Evolutionary conservation across 1,140 invertebrate species (phyloP).

Genomic region (Drosophila yakuba): DNA sequence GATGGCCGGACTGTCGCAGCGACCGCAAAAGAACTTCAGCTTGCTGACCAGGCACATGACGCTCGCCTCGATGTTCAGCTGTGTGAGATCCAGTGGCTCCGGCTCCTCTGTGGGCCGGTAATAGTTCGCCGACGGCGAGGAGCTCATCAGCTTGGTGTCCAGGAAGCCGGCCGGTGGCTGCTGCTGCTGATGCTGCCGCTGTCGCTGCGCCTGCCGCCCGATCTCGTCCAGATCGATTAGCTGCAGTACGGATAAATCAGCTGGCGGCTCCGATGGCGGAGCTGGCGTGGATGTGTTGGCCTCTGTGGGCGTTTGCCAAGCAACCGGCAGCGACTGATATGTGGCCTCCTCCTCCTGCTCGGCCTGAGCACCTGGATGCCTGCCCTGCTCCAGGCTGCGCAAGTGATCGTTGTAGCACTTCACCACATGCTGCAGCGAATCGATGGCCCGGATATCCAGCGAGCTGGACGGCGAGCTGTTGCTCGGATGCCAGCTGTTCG

Average conservation of each 20-base stretch:
- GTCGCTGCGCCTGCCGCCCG: conserved; percentile 1
- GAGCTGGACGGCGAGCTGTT: conserved; percentile 65
- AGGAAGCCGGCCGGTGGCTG: conserved; percentile 86
- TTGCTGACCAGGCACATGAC: conserved; percentile 94
- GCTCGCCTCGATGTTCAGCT: conserved; percentile 95
- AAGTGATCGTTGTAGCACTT: conserved; percentile 80
- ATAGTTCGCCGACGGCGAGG: conserved; percentile 92
- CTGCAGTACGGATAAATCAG: conserved; percentile 13
- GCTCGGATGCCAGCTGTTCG: conserved; percentile 78
- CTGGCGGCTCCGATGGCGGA: not conserved
- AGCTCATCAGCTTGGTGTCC: conserved; percentile 90
- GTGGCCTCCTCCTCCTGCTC: conserved; percentile 41
- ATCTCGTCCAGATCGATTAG: conserved; percentile 67
- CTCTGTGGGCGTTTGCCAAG: conserved; percentile 26
- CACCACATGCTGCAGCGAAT: conserved; percentile 77
- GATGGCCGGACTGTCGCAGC: conserved; percentile 90
- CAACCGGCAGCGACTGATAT: conserved; percentile 75
- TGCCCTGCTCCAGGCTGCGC: conserved; percentile 51
- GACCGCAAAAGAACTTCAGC: conserved; percentile 90
- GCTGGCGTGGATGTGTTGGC: not conserved
- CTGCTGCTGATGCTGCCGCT: conserved; percentile 13
- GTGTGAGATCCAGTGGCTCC: conserved; percentile 94
- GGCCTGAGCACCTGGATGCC: no score
- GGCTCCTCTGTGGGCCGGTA: conserved; percentile 93
- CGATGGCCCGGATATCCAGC: conserved; percentile 80